Evolutionary conservation across 1,140 invertebrate species (phyloP).

Genomic region (Anoplophora glabripennis): DNA sequence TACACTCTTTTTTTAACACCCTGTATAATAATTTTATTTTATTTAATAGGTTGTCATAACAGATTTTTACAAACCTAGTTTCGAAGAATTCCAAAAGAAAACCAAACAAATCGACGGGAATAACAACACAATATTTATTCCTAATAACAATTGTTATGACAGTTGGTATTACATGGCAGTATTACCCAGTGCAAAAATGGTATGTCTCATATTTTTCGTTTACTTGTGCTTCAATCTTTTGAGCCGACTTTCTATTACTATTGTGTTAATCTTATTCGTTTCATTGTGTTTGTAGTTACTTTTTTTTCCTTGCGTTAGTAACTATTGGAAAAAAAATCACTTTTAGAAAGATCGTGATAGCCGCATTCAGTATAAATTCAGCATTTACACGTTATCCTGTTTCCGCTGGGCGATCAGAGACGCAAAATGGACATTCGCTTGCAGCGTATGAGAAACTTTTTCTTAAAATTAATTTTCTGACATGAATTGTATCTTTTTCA

Average conservation of each 20-base stretch:
- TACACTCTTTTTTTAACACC: too few relatives aligned
- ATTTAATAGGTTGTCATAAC: constrained; percentile 11
- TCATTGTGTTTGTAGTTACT: too few relatives aligned
- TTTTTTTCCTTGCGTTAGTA: too few relatives aligned
- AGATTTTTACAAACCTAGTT: constrained; percentile 17
- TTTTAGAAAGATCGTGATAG: not conserved
- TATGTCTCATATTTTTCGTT: not conserved
- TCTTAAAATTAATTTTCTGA: not conserved
- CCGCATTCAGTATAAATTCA: constrained; percentile 10
- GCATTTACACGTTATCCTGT: constrained; percentile 13
- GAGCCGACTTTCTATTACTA: too few relatives aligned
- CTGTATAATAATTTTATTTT: not conserved
- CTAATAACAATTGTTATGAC: too few relatives aligned
- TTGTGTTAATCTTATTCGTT: too few relatives aligned
- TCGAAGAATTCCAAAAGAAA: constrained; percentile 2
- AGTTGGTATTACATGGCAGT: too few relatives aligned
- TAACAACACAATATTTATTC: too few relatives aligned
- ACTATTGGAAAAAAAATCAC: too few relatives aligned
- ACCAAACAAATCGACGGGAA: too few relatives aligned
- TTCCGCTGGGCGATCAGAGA: constrained; percentile 13
- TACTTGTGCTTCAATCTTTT: too few relatives aligned
- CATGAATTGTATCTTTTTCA: not conserved
- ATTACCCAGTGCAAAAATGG: constrained; percentile 15
- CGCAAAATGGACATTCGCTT: constrained; percentile 17
- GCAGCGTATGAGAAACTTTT: not conserved